Conservation (phyloP, 2,113 vertebrate species). For the Carettochelys insculpta region DNA sequence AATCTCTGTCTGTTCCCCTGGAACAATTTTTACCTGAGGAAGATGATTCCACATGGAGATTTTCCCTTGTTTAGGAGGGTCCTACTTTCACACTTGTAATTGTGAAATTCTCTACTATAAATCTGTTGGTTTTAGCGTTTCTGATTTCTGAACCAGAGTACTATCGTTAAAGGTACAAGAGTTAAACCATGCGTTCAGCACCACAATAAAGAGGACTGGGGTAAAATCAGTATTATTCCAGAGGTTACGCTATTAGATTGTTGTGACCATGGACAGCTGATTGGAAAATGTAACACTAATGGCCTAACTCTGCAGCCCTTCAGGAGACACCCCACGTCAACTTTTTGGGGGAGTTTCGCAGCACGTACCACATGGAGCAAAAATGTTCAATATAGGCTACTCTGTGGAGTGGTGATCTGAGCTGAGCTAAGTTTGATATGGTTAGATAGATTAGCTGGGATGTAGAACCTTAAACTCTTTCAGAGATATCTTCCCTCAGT, state of each 20-base stretch:
- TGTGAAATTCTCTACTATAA: neutral
- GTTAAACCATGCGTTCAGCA: neutral
- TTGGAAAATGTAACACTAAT: neutral
- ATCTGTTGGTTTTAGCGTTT: neutral
- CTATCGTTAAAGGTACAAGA: neutral
- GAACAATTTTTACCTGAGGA: neutral
- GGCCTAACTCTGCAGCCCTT: neutral
- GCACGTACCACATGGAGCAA: neutral
- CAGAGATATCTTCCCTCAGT: no score
- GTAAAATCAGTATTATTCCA: neutral
- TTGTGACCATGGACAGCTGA: neutral
- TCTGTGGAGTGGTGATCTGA: neutral
- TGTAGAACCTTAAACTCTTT: neutral
- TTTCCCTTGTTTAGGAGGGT: neutral
- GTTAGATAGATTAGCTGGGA: neutral
- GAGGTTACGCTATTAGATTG: neutral
- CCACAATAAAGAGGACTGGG: neutral
- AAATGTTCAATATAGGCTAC: neutral
- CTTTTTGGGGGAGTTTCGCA: neutral
- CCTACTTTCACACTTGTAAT: neutral
- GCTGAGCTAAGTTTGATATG: neutral
- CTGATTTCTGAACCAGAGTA: constrained; percentile 11
- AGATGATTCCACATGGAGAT: constrained; percentile 1
- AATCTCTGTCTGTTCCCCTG: neutral
- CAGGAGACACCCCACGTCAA: neutral